phyloP scores from a whole-genome alignment of 2,113 vertebrate genomes.

The Channa maculata region DNA sequence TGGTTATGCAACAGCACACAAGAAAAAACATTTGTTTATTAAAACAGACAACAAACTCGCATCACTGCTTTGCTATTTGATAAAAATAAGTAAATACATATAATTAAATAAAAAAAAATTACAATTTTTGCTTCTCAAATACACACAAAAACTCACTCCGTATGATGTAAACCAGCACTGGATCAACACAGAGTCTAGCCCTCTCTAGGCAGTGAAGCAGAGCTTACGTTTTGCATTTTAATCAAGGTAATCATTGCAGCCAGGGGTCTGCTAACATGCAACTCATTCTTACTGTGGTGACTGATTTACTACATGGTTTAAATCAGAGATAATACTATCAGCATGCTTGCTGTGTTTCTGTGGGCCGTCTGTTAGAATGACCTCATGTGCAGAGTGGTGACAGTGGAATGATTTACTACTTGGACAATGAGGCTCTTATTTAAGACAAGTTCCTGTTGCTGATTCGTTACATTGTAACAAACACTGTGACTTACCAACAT shows the following conservation, averaged over 20 bases:
- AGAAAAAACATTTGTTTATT: not conserved
- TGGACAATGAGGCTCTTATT: not conserved
- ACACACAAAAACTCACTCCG: no score
- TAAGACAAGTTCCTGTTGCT: not conserved
- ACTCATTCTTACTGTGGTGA: not conserved
- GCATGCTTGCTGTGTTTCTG: not conserved
- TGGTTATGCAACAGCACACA: not conserved
- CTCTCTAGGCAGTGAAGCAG: no score
- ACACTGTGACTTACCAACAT: no score
- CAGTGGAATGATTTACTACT: not conserved
- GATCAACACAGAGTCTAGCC: no score
- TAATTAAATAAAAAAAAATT: no score
- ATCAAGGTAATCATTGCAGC: not conserved
- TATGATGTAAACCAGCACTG: no score
- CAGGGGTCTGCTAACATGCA: not conserved
- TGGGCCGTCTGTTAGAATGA: not conserved
- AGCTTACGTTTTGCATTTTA: no score
- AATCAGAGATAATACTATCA: not conserved
- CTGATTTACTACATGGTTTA: not conserved
- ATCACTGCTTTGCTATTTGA: no score
- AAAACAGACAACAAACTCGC: no score
- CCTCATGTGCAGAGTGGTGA: not conserved
- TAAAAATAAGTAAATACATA: no score
- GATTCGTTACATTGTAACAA: slow-evolving; percentile 12
- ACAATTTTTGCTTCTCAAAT: no score